Evolutionary conservation across 2,113 vertebrate species (phyloP).

Genomic region (Meles meles): DNA sequence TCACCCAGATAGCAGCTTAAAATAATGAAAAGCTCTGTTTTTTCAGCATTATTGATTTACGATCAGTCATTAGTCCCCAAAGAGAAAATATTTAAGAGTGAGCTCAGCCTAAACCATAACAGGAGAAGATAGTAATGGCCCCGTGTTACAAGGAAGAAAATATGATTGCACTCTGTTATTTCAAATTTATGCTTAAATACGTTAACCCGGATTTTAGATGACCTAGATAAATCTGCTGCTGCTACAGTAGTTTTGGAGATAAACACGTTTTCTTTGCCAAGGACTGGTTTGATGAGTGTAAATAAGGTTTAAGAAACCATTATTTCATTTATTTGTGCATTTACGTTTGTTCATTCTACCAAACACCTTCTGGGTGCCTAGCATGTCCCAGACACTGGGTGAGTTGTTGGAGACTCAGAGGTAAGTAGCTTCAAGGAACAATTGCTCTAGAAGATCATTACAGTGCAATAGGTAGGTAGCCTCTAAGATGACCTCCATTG

Average conservation of each 20-base stretch:
- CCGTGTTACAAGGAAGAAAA: slow-evolving; percentile 15
- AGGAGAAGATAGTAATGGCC: not conserved
- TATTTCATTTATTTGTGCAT: not conserved
- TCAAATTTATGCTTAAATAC: not conserved
- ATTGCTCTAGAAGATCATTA: not conserved
- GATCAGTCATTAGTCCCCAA: slow-evolving; percentile 56
- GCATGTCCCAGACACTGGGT: not conserved
- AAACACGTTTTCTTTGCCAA: not conserved
- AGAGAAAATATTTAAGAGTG: slow-evolving; percentile 59
- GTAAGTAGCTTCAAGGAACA: not conserved
- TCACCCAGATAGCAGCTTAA: slow-evolving; percentile 51
- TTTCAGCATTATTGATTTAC: slow-evolving; percentile 63
- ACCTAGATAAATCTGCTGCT: not conserved
- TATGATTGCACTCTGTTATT: slow-evolving; percentile 24
- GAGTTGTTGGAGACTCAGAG: not conserved
- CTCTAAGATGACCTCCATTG: not conserved
- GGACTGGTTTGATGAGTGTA: not conserved
- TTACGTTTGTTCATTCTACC: not conserved
- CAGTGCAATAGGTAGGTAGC: not conserved
- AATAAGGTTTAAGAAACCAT: not conserved
- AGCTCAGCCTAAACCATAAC: slow-evolving; percentile 21
- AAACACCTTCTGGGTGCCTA: not conserved
- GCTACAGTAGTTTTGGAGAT: not conserved
- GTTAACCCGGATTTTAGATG: not conserved
- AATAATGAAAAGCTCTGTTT: slow-evolving; percentile 66